Evolutionary conservation across 2,797 vertebrate genomes (phyloP), one percentile per base, ranked within the genome.

Genomic region (Enteromius afrohamiltoni): DNA sequence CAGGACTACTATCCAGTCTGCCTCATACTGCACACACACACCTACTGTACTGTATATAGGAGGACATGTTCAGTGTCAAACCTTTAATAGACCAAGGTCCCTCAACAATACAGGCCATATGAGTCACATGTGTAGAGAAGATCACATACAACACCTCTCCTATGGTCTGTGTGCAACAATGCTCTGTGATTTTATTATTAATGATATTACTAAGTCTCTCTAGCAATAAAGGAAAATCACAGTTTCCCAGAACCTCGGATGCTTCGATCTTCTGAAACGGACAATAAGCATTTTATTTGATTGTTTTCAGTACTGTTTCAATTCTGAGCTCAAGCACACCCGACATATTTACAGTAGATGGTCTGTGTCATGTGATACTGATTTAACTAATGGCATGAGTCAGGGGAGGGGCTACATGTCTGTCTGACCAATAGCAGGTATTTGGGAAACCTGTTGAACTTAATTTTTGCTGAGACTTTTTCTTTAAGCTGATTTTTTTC

Each of bases 21-120:
- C 60, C 83, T 80, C 23, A 42, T 23, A 34, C 34, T 9, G 49
- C 70, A 70, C 77, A 55, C 51, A 21, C 51, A 77, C 64, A 77
- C 71, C 47, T 23, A 6, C 19, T n/a, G n/a, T n/a, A n/a, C n/a
- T n/a, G 23, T 6, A 42, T 58, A 80, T 34, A 68, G 14, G 65
- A 29, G 37, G 13, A 62, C 67, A 45, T 3, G 11, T n/a, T 68
- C 26, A 26, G 49, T 68, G 58, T 64, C 42, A 19, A 42, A 11
- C 37, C 23, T 80, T 34, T 45, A 47, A 71, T 17, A 55, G 4
- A 47, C 49, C 31, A 17, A 47, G 67, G 37, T 80, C 37, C 40
- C 17, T 26, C 37, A 47, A 70, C 17, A 60, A 70, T 71, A 80
- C 16, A 47, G 11, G 37, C 17, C 67, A 70, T 70, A 42, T 31